phyloP scores from a whole-genome alignment of 1,140 invertebrate species.

The Heliothis subflexa region DNA sequence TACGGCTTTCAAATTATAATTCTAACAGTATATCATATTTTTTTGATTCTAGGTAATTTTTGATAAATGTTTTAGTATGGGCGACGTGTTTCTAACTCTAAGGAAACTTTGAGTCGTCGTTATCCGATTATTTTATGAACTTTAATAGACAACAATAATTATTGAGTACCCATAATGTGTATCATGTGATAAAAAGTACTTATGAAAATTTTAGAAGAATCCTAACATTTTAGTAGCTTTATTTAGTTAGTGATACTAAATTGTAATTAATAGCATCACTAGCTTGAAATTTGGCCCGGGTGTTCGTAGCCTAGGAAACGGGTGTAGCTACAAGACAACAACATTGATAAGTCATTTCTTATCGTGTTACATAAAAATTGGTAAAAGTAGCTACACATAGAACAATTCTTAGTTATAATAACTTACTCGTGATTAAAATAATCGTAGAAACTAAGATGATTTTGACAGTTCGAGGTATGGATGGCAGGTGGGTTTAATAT shows the following conservation, averaged over 20 bases:
- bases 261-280: conserved; percentile 46
- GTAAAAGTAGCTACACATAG: conserved; percentile 34
- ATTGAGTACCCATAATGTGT: no score
- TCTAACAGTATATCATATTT: no score
- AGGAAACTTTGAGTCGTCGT: no score
- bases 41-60: no score
- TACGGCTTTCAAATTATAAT: no score
- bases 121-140: no score
- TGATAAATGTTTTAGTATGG: no score
- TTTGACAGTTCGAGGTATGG: conserved; percentile 80
- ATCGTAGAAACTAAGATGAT: conserved; percentile 55
- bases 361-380: conserved; percentile 77
- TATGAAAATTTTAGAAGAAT: background rate
- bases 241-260: conserved; percentile 4
- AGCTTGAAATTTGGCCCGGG: conserved; percentile 56
- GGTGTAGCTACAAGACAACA: conserved; percentile 84
- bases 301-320: conserved; percentile 84
- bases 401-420: conserved; percentile 38
- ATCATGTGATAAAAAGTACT: no score
- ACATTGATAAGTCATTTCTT: conserved; percentile 72
- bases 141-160: no score
- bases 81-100: no score
- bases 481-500: conserved; percentile 76
- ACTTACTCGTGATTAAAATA: conserved; percentile 25
- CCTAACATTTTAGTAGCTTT: background rate